Conservation (phyloP, 2,797 vertebrate species). For the Meriones psammophilus region DNA sequence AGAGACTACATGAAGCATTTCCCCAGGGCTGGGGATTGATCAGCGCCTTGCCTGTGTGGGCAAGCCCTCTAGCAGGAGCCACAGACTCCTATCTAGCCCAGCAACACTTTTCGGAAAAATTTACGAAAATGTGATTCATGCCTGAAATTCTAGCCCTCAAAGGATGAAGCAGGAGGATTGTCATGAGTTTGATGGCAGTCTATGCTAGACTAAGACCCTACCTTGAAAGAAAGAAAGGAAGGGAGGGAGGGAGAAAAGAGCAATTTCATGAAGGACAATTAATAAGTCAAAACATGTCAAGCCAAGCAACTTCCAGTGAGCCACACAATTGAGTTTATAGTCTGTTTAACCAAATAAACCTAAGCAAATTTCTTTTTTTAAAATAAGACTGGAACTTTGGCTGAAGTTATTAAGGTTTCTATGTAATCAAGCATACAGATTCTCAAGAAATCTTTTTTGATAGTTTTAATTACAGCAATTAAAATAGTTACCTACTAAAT, state of each 20-base stretch:
- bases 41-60: neutral
- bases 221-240: neutral
- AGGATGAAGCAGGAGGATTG: neutral
- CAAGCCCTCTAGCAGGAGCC: neutral
- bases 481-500: slow-evolving; percentile 53
- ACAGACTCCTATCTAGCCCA: neutral
- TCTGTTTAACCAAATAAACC: slow-evolving; percentile 53
- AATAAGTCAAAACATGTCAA: slow-evolving; percentile 55
- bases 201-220: neutral
- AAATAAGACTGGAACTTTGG: slow-evolving; percentile 47
- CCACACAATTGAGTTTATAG: neutral
- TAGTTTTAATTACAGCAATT: slow-evolving; percentile 53
- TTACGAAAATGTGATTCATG: slow-evolving; percentile 38
- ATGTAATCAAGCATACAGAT: slow-evolving; percentile 47
- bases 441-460: slow-evolving; percentile 57
- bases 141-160: neutral
- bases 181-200: neutral
- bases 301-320: slow-evolving; percentile 36
- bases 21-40: too few species aligned
- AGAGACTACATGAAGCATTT: neutral
- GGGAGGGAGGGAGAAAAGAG: neutral
- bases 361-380: slow-evolving; percentile 49
- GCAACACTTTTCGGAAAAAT: neutral
- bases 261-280: slow-evolving; percentile 1
- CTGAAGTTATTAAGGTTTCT: slow-evolving; percentile 58